Evolutionary conservation across 2,797 vertebrate species (phyloP), one percentile per base, ranked within the genome.

Genomic region (Phataginus tetradactyla): DNA sequence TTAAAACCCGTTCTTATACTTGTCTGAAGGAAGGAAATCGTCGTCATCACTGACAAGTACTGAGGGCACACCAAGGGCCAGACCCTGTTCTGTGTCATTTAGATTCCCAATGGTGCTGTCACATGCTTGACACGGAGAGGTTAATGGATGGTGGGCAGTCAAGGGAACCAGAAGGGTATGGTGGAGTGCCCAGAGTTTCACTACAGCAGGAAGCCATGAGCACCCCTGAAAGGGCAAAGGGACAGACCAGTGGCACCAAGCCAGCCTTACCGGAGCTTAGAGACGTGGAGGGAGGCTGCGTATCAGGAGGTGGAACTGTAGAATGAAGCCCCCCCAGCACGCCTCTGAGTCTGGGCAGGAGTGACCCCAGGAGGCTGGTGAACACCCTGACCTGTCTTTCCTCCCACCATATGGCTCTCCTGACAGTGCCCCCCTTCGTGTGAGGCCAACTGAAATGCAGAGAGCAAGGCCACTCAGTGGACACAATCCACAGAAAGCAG

Each of bases 401-500:
- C 12, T 39, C 29, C 23, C 23, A 17, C 51, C 49, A 51, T 11
- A 39, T 12, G 27, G 23, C 17, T 57, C 25, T 51, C 81, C 32
- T 8, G 55, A 17, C 23, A 17, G 11, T 4, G 9, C 5, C 23
- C 3, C 5, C 0, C 68, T 71, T 42, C 25, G 29, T 55, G 81
- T n/a, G 55, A 77, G 68, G 29, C 77, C 90, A 86, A 3, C 37
- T 13, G 42, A 75, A 71, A 79, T 27, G 18, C 89, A 89, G 64
- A 79, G 27, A 39, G 34, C 55, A 25, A 80, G 71, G 61, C 34
- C 10, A 0, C 34, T n/a, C 3, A 0, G 32, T 25, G 63, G 14
- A 75, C 32, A 25, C 4, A 5, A 49, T 17, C 7, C 18, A 0
- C 12, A 34, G 66, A 42, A 69, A 25, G 6, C 74, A 63, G 55